phyloP scores from a whole-genome alignment of 2,113 vertebrate species.

The Alethe diademata region DNA sequence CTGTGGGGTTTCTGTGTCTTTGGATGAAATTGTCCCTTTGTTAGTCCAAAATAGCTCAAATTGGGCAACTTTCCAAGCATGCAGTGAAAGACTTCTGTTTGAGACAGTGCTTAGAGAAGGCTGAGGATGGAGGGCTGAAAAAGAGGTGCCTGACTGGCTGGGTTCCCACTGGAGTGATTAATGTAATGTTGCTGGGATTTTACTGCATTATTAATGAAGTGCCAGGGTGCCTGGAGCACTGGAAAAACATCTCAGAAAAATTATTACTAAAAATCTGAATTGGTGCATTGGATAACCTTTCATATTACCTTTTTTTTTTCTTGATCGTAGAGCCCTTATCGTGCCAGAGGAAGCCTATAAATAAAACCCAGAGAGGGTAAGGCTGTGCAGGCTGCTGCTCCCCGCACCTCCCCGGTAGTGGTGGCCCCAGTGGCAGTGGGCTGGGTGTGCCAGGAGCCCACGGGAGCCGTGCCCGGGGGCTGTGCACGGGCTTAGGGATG shows the following conservation, averaged over 20 bases:
- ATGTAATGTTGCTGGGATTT: slow-evolving; percentile 60
- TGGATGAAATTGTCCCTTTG: slow-evolving; percentile 63
- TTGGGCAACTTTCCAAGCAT: slow-evolving; percentile 57
- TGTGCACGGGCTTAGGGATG: rapidly evolving
- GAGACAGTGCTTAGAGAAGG: slow-evolving; percentile 44
- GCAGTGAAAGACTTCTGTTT: slow-evolving; percentile 62
- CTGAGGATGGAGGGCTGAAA: slow-evolving; percentile 42
- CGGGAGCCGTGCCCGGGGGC: rapidly evolving
- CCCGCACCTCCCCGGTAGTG: background rate
- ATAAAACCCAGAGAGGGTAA: background rate
- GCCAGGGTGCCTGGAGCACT: slow-evolving; percentile 41
- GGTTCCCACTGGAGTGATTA: slow-evolving; percentile 41
- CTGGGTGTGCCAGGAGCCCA: background rate
- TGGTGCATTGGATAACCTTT: slow-evolving; percentile 7
- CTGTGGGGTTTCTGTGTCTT: slow-evolving; percentile 59
- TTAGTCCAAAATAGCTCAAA: slow-evolving; percentile 57
- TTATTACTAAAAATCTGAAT: slow-evolving; percentile 44
- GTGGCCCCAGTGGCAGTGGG: background rate
- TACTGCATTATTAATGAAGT: slow-evolving; percentile 66
- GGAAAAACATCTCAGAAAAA: slow-evolving; percentile 53
- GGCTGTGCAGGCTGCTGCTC: background rate
- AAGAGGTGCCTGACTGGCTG: slow-evolving; percentile 63
- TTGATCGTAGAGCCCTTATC: background rate
- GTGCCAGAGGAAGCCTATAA: background rate
- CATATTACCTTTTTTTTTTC: background rate